Evolutionary conservation across 2,888 invertebrate genomes (phyloP).

Genomic region (Labia minor): DNA sequence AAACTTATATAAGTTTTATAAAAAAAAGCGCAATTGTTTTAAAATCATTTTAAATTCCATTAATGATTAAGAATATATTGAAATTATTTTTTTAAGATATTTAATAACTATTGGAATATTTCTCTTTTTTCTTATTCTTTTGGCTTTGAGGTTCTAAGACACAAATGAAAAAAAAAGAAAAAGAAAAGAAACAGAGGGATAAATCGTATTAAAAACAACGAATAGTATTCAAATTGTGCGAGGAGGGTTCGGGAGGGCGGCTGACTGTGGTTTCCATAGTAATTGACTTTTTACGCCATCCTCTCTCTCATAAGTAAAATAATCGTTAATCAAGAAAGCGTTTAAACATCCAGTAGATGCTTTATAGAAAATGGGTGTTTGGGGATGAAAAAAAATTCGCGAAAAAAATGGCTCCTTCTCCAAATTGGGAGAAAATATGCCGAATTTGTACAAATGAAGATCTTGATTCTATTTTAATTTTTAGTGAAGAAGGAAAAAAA

Average conservation of each 20-base stretch:
- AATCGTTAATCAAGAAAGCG: constrained; percentile 28
- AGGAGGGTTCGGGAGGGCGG: constrained; percentile 2
- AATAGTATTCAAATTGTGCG: background rate
- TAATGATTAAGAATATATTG: too few relatives aligned
- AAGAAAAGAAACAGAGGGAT: too few relatives aligned
- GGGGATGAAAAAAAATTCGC: constrained; percentile 20
- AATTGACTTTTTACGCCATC: constrained; percentile 13
- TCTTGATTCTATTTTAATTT: constrained; percentile 48
- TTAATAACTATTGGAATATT: too few relatives aligned
- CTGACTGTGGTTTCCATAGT: constrained; percentile 4
- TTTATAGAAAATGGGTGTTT: constrained; percentile 18
- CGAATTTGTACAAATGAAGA: constrained; percentile 54
- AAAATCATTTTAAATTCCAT: too few relatives aligned
- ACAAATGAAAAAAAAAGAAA: too few relatives aligned
- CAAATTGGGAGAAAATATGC: constrained; percentile 43
- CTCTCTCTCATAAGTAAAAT: constrained; percentile 26
- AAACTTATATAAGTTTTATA: too few relatives aligned
- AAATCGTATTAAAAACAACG: background rate
- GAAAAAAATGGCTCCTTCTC: constrained; percentile 25
- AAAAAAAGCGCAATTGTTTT: too few relatives aligned
- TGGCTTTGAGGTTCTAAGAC: background rate
- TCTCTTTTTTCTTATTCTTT: background rate
- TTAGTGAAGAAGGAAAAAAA: constrained; percentile 53
- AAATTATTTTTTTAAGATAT: too few relatives aligned
- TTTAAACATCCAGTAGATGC: constrained; percentile 21